These are phyloP conservation scores for Scleropages formosus DNA, from an alignment of 2,797 vertebrate species.

Conservation along the genomic window DNA sequence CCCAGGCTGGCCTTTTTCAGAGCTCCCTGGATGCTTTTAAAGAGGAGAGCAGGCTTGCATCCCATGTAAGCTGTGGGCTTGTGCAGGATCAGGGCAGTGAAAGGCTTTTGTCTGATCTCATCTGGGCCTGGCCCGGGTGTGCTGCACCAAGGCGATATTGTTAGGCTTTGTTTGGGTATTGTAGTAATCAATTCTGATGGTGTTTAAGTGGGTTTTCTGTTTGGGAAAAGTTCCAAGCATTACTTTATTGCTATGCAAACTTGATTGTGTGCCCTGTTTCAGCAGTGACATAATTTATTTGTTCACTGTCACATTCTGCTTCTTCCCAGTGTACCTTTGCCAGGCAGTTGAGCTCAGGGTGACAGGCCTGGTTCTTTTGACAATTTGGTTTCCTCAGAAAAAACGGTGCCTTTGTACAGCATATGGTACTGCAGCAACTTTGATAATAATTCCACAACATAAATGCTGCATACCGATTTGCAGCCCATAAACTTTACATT, in stretches of 20 bases:
- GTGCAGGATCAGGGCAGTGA: conserved; percentile 34
- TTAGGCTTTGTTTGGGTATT: background rate
- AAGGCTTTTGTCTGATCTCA: conserved; percentile 37
- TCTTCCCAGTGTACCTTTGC: no score
- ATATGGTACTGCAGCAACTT: no score
- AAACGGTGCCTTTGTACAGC: no score
- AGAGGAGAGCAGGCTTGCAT: conserved; percentile 20
- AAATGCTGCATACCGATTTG: no score
- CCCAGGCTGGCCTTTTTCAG: conserved; percentile 37
- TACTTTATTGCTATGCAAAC: background rate
- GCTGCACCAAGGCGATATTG: background rate
- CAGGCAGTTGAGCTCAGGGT: no score
- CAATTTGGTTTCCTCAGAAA: no score
- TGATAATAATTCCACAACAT: no score
- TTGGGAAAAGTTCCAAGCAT: background rate
- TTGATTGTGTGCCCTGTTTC: no score
- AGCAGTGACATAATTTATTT: no score
- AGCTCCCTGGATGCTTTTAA: conserved; percentile 44
- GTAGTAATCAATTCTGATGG: background rate
- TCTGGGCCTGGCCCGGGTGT: background rate
- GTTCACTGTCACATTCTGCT: no score
- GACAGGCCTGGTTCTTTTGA: no score
- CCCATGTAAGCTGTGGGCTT: conserved; percentile 48
- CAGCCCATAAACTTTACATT: no score
- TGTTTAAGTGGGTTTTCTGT: background rate